phyloP scores from a whole-genome alignment of 2,113 vertebrate genomes.

The Paralichthys olivaceus region DNA sequence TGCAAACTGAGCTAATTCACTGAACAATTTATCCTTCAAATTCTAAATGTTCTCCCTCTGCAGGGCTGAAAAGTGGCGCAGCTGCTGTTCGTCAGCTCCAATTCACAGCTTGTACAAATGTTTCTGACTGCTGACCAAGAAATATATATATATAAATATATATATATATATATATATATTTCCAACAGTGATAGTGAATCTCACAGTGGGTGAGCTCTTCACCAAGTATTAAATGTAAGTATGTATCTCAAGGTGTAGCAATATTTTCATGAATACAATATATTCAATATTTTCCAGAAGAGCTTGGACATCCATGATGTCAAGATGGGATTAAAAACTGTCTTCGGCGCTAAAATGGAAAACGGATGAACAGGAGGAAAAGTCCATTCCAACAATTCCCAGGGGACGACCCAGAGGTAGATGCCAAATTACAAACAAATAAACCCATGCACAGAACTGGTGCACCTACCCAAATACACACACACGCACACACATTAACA shows the following conservation, averaged over 20 bases:
- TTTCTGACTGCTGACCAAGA: not conserved
- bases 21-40: not conserved
- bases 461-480: not conserved
- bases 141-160: too few relatives aligned
- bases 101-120: not conserved
- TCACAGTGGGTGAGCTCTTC: too few relatives aligned
- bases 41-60: not conserved
- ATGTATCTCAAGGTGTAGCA: not conserved
- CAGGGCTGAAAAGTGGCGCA: not conserved
- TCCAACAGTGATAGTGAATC: too few relatives aligned
- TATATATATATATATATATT: too few relatives aligned
- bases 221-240: too few relatives aligned
- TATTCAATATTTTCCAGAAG: not conserved
- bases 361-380: not conserved
- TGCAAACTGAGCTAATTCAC: not conserved
- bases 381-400: not conserved
- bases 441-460: conserved; percentile 14
- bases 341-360: not conserved
- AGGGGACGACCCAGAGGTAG: conserved; percentile 1
- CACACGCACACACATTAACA: conserved; percentile 27
- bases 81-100: not conserved
- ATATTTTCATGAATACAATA: not conserved
- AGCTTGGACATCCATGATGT: not conserved
- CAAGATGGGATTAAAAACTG: too few relatives aligned
- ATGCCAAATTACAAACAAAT: conserved; percentile 44